Base-by-base conservation (phyloP, 2,797 vertebrate genomes). In the Anniella stebbinsi region DNA sequence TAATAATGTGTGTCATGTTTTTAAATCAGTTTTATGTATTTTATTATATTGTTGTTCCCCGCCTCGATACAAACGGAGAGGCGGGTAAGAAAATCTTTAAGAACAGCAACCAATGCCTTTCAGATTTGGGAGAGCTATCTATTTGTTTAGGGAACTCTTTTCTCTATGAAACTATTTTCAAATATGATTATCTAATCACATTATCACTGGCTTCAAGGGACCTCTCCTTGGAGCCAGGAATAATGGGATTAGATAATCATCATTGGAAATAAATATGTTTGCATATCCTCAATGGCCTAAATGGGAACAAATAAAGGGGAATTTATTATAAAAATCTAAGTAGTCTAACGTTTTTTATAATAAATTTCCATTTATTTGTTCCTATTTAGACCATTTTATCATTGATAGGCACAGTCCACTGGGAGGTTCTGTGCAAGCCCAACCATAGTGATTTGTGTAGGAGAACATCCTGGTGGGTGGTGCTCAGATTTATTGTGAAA, bases 191-290 rank as follows among this genome's bases (percentile, higher is more conserved):
- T 21, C 60, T 63, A 63, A 63, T 21, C 4, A 21, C 60, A 63
- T 63, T 25, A 63, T 23, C 5, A 63, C 60, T 21, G 60, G 23
- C 60, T 63, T 54, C 25, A 6, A 11, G 23, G 7, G 25, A 75
- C 28, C 28, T 75, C 2, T 72, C 75, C 54, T 66, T 21, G 72
- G 78, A 90, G 72, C 54, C 90, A 0, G 0, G 54, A 86, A 23
- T 81, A 18, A 12, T 84, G 23, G 70, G 60, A 33, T 87, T 85
- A 78, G 66, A 6, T 23, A 23, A 80, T 18, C 45, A 84, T 25
- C 38, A 63, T 5, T 66, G 83, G 93, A 94, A 89, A 51, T 5
- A 92, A 91, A 88, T 38, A 5, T 88, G 45, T 78, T 83, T 87
- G 63, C 89, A 87, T 17, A 69, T 6, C 36, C 54, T 30, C 38